Conservation (phyloP, 2,113 vertebrate species). For the Strix aluco region DNA sequence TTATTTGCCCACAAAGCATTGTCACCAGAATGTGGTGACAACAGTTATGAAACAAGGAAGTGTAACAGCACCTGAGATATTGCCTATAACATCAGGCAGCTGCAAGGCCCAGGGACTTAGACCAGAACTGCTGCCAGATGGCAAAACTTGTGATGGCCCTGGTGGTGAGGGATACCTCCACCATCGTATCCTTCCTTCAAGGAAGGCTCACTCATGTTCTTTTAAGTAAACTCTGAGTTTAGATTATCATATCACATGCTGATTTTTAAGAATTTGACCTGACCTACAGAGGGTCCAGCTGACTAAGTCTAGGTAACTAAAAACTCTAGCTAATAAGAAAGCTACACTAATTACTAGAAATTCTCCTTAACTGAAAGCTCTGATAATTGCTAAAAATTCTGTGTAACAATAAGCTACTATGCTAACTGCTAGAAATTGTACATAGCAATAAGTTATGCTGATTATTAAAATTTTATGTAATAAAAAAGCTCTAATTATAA, state of each 20-base stretch:
- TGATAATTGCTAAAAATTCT: neutral
- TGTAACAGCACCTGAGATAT: neutral
- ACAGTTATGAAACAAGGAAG: rapidly evolving
- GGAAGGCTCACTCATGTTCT: neutral
- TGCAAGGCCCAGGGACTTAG: neutral
- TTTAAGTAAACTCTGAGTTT: neutral
- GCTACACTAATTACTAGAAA: neutral
- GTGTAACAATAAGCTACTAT: neutral
- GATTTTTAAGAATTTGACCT: neutral
- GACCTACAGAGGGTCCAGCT: neutral
- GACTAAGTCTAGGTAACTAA: neutral
- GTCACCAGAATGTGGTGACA: neutral
- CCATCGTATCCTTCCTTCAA: neutral
- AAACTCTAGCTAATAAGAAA: neutral
- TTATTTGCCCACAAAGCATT: neutral
- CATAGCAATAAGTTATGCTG: neutral
- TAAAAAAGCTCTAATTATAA: neutral
- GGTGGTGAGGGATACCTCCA: neutral
- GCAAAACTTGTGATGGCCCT: neutral
- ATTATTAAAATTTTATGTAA: neutral
- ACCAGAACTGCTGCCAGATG: neutral
- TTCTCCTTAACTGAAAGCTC: neutral
- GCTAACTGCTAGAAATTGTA: neutral
- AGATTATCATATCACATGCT: neutral
- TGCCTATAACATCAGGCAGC: neutral